A percentile compares a stretch with the other conserved stretches of the same genome.
Evolutionary conservation across 2,113 vertebrate species (phyloP).

Genomic region (Rhizomys pruinosus): DNA sequence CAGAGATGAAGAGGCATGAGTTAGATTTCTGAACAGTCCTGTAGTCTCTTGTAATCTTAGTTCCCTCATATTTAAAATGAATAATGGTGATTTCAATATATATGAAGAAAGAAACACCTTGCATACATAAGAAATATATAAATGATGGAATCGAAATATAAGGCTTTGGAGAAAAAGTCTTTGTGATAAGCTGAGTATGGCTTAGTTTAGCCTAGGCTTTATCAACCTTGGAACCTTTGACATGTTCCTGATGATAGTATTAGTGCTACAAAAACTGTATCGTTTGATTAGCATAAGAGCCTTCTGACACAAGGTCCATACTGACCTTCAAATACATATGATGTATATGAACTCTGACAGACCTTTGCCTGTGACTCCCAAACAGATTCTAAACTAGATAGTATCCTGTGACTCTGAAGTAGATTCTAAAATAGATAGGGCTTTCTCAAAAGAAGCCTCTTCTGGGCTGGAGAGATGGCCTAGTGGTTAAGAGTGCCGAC

Average conservation of each 20-base stretch:
- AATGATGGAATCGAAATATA: neutral
- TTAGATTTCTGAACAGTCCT: constrained; percentile 13
- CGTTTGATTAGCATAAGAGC: neutral
- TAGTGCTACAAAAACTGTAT: neutral
- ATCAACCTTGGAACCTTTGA: neutral
- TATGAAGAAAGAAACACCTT: too few relatives aligned
- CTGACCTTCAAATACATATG: neutral
- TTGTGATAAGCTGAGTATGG: neutral
- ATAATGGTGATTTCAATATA: neutral
- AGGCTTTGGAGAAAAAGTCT: constrained; percentile 14
- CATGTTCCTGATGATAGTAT: neutral
- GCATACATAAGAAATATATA: neutral
- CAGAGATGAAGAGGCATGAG: neutral
- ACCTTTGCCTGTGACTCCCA: neutral
- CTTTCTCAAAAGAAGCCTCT: neutral
- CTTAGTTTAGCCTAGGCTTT: neutral
- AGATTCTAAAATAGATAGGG: neutral
- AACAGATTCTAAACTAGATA: neutral
- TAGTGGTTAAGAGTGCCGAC: too few relatives aligned
- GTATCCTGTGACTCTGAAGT: neutral
- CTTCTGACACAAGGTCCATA: neutral
- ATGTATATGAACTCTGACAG: neutral
- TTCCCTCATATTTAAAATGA: constrained; percentile 13
- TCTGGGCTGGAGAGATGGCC: too few relatives aligned
- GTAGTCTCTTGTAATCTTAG: neutral